Percentiles rank a stretch among this genome's conserved stretches.
These are phyloP conservation scores for Megaustenia siamemsis DNA, from an alignment of 2,888 invertebrate species.

Conservation along the genomic window DNA sequence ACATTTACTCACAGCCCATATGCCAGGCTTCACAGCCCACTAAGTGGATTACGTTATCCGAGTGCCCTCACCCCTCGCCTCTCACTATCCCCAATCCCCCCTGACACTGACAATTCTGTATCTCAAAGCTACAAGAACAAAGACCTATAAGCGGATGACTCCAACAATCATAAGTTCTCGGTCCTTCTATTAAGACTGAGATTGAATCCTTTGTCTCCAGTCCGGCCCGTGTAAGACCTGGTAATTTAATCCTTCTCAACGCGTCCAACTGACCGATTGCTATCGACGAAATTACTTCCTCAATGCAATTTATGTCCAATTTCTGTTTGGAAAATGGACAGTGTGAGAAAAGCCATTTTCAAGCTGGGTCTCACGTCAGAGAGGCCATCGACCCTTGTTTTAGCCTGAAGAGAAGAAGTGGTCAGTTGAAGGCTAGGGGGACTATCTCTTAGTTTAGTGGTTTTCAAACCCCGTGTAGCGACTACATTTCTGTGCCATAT, in stretches of 20 bases:
- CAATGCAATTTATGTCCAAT: conserved; percentile 54
- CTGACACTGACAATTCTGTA: not conserved
- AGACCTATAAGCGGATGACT: conserved; percentile 19
- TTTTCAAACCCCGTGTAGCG: too few relatives aligned
- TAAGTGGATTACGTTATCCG: not conserved
- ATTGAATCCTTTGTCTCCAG: conserved; percentile 40
- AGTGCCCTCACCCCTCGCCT: not conserved
- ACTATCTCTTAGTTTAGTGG: conserved; percentile 18
- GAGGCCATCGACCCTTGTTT: conserved; percentile 34
- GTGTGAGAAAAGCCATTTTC: conserved; percentile 51
- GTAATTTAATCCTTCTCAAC: conserved; percentile 44
- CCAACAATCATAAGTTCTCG: conserved; percentile 37
- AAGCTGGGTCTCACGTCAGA: conserved; percentile 34
- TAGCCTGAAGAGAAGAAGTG: not conserved
- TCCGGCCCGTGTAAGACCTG: conserved; percentile 25
- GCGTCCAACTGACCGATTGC: conserved; percentile 46
- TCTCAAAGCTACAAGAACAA: conserved; percentile 5
- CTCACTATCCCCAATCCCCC: too few relatives aligned
- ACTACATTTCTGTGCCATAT: too few relatives aligned
- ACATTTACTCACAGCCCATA: not conserved
- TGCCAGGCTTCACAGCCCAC: not conserved
- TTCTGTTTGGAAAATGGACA: conserved; percentile 53
- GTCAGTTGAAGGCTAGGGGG: conserved; percentile 23
- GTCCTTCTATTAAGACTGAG: conserved; percentile 11
- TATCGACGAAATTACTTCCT: conserved; percentile 49